These are phyloP conservation scores for Caenorhabditis sinica DNA, from an alignment of 2,888 invertebrate species.

Conservation along the genomic window DNA sequence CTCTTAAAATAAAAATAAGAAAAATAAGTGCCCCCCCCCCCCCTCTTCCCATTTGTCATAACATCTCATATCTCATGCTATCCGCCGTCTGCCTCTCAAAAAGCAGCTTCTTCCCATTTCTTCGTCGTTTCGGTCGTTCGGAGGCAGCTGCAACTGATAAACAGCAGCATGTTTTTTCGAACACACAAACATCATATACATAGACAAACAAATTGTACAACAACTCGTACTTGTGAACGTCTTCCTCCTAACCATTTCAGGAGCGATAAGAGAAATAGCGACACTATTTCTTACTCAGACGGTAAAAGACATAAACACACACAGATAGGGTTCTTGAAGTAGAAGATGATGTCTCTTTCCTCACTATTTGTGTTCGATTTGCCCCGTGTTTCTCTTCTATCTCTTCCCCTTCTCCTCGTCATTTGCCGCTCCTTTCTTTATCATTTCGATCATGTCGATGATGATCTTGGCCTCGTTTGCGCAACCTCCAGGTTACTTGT, in stretches of 20 bases:
- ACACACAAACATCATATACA: conserved; percentile 18
- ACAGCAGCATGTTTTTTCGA: conserved; percentile 21
- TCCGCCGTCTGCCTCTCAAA: conserved; percentile 25
- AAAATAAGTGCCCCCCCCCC: too few relatives aligned
- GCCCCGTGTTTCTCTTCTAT: conserved; percentile 24
- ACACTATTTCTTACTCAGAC: conserved; percentile 40
- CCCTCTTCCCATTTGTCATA: conserved; percentile 35
- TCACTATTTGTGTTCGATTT: conserved; percentile 37
- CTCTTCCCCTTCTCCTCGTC: conserved; percentile 33
- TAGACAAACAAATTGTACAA: conserved; percentile 32
- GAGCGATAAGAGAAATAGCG: conserved; percentile 30
- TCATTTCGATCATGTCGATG: conserved; percentile 42
- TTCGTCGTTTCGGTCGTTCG: background rate
- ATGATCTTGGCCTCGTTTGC: conserved; percentile 26
- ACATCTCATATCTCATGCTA: conserved; percentile 43
- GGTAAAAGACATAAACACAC: conserved; percentile 6
- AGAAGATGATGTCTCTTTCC: conserved; percentile 13
- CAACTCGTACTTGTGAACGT: conserved; percentile 34
- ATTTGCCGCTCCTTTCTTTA: conserved; percentile 58
- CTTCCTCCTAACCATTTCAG: conserved; percentile 25
- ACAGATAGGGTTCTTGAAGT: too few relatives aligned
- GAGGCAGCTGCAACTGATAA: conserved; percentile 45
- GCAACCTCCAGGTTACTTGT: conserved; percentile 39
- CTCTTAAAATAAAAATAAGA: background rate
- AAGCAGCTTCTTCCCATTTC: conserved; percentile 13